Evolutionary conservation across 2,113 vertebrate genomes (phyloP).

Genomic region (Ageneiosus marmoratus): DNA sequence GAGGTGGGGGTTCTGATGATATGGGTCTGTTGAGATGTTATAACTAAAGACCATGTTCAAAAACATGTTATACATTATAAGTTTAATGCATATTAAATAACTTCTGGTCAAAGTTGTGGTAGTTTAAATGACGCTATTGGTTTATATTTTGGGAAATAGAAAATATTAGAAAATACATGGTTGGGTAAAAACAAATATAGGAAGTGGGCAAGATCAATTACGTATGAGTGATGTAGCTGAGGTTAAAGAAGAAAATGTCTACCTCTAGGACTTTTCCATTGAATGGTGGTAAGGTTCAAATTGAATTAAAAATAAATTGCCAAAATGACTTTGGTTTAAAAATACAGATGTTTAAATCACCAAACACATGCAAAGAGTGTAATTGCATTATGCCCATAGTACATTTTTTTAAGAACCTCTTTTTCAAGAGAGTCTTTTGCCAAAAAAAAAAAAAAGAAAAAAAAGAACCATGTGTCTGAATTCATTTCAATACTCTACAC

Average conservation of each 20-base stretch:
- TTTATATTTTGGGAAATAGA: neutral
- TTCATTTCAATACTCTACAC: neutral
- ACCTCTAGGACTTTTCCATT: neutral
- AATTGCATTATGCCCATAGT: neutral
- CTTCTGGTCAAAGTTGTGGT: no score
- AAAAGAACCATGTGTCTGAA: neutral
- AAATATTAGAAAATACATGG: neutral
- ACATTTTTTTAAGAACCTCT: no score
- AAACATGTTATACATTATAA: neutral
- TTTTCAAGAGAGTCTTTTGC: no score
- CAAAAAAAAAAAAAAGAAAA: no score
- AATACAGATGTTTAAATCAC: neutral
- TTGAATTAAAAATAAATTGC: neutral
- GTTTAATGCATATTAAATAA: no score
- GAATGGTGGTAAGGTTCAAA: neutral
- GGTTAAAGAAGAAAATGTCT: neutral
- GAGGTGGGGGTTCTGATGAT: no score
- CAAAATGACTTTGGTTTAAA: neutral
- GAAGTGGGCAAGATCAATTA: no score
- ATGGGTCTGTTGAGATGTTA: no score
- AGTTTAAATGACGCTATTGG: no score
- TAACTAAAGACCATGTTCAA: neutral
- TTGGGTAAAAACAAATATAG: neutral
- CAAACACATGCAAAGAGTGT: neutral
- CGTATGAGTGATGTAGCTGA: no score